Conservation (phyloP, 2,113 vertebrate species). For the Chrysemys picta region DNA sequence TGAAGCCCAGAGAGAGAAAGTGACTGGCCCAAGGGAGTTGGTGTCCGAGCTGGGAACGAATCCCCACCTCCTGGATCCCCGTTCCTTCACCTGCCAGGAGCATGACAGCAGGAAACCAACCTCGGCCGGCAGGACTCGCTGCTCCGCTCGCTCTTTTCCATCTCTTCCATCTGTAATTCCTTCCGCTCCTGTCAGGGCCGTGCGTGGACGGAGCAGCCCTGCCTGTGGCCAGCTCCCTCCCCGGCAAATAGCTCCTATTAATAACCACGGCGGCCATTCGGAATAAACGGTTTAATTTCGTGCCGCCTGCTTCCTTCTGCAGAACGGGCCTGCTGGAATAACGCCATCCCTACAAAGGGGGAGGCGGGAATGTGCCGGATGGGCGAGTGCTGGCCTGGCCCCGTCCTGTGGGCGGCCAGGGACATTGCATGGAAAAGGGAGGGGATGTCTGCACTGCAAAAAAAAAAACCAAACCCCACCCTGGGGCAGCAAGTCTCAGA, state of each 20-base stretch:
- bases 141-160: neutral
- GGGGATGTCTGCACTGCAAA: no score
- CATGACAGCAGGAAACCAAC: no score
- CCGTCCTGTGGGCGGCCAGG: no score
- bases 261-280: neutral
- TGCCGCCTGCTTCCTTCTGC: neutral
- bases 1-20: neutral
- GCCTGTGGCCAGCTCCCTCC: fast-evolving
- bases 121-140: neutral
- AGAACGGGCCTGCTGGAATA: neutral
- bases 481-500: neutral
- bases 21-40: neutral
- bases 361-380: neutral
- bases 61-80: neutral
- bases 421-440: no score
- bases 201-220: neutral
- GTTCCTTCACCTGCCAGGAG: no score
- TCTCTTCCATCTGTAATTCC: neutral
- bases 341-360: neutral
- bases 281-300: neutral
- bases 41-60: neutral
- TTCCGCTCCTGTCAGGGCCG: neutral
- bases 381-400: no score
- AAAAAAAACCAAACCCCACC: no score
- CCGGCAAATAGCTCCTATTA: fast-evolving